Base-by-base conservation (phyloP, 2,797 vertebrate genomes). In the Anguilla pacifica region DNA sequence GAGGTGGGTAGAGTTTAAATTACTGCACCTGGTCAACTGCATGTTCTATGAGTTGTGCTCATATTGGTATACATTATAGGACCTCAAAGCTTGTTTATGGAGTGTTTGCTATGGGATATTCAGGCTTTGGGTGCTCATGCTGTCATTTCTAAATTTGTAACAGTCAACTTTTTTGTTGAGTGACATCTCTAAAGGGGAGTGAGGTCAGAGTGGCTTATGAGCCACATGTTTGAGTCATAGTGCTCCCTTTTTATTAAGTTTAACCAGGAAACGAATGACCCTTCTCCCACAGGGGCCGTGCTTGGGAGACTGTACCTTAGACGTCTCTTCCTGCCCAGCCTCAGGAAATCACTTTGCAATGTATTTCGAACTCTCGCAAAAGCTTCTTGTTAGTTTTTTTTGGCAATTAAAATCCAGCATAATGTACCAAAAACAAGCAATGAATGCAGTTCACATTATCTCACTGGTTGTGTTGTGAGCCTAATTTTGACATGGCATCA, bases 31-130 rank as follows among this genome's bases (percentile, higher is more conserved):
- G 85, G 81, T 81, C 53, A 84, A 35, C 43, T 89, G 82, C 57
- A 89, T 77, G 46, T 39, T 74, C 28, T 46, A 22, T 31, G 28
- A 28, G n/a, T 72, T 79, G 39, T 46, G 81, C 82, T 67, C 10
- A 83, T 70, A 70, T 46, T 70, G 46, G 87, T 19, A 25, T 55
- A 53, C n/a, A 55, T 84, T 28, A 55, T 35, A 28, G 22, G 57
- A 64, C 51, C 83, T 39, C 81, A 59, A 55, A 51, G 46, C 53
- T 85, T 81, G 87, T 88, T 81, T 85, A 79, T 77, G 55, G 59
- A 86, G 79, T 79, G 87, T 82, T 70, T 88, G 87, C 22, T 67
- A 82, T 72, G 59, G 77, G 85, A 86, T 82, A 70, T 86, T 35
- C 77, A 55, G 25, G 10, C 51, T 81, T 86, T 61, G 53, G 64